Base-by-base conservation (phyloP, 2,113 vertebrate genomes). In the Rana temporaria region DNA sequence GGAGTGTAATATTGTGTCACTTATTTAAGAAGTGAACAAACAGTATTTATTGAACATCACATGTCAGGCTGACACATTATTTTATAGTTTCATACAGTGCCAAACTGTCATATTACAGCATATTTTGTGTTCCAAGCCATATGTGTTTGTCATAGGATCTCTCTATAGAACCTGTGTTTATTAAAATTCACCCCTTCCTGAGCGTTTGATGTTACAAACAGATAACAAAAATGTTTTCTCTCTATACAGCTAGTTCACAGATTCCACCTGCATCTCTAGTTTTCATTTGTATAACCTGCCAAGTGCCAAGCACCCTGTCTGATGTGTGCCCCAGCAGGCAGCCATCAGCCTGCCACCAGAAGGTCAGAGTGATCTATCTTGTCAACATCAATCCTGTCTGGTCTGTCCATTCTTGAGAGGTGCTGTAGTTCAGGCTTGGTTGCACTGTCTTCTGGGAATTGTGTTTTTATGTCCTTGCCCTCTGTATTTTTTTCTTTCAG, bases 241-340 rank as follows among this genome's bases (percentile, higher is more conserved):
- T 70, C 24, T 42, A 64, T 64, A 82, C 32, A 48, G 55, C 63
- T 83, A 66, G 71, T 83, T 83, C 63, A 55, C 80, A 67, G 53
- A 83, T 76, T 83, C 63, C 67, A 75, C 81, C 81, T 83, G 81
- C 63, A 83, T 68, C 72, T 83, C 81, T 83, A 83, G 81, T 76
- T 83, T 83, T 83, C 81, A 83, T 83, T 76, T 83, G 72, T 83
- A 68, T 83, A 83, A 83, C 81, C 81, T 83, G 81, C 71, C 81
- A 83, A 83, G 81, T 83, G 81, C 81, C 76, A 78, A 78, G 63
- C 76, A 78, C 52, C 64, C 53, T 42, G 48, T 83, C 53, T 83
- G 81, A 83, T 83, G 73, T 83, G 81, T 83, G 81, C 81, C 81
- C 81, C 81, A 83, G 81, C 81, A 83, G 81, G 81, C 81, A 83